Evolutionary conservation across 2,113 vertebrate species (phyloP).

Genomic region (Phyllopteryx taeniolatus): DNA sequence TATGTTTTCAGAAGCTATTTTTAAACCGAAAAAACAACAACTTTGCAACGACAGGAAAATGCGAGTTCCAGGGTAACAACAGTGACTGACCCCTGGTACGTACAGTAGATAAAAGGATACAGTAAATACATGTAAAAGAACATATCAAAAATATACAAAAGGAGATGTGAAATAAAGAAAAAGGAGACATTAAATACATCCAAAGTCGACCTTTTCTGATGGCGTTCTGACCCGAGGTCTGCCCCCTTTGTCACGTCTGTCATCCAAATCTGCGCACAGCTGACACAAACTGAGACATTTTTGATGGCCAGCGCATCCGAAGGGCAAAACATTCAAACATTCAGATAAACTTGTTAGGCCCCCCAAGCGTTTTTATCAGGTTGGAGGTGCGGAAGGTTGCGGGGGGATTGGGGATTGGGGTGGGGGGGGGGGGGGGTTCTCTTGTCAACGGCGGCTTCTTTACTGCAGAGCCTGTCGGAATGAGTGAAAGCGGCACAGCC

Average conservation of each 20-base stretch:
- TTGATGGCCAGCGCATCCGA: not conserved
- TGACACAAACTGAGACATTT: not conserved
- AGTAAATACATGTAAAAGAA: not conserved
- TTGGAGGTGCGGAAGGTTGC: too few relatives aligned
- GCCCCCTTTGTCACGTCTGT: not conserved
- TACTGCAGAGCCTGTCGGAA: not conserved
- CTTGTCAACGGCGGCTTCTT: not conserved
- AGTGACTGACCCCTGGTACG: not conserved
- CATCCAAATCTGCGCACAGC: not conserved
- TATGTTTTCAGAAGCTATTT: too few relatives aligned
- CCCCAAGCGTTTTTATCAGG: not conserved
- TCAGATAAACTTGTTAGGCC: not conserved
- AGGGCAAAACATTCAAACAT: slow-evolving; percentile 2
- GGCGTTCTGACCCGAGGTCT: not conserved
- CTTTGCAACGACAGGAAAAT: too few relatives aligned
- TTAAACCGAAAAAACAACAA: too few relatives aligned
- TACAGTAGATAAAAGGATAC: not conserved
- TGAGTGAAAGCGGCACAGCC: not conserved
- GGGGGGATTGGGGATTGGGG: too few relatives aligned
- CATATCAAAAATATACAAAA: not conserved
- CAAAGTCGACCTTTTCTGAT: not conserved
- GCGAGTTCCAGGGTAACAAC: too few relatives aligned
- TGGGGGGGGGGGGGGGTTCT: too few relatives aligned
- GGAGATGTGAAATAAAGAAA: not conserved
- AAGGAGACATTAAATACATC: not conserved